phyloP scores from a whole-genome alignment of 2,888 invertebrate genomes.

The Melipona beecheii region DNA sequence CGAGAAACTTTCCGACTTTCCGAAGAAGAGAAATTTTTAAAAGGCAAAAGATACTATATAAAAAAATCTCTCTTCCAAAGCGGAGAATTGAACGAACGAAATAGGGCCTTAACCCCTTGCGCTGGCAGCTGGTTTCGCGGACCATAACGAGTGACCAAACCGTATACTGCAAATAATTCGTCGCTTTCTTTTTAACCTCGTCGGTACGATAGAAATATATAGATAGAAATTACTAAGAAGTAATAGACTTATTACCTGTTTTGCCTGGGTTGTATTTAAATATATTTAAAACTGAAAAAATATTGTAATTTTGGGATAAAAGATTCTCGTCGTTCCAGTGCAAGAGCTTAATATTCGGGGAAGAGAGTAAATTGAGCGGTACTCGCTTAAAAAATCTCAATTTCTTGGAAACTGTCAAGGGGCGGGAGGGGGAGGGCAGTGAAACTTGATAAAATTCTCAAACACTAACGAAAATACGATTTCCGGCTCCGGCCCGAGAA shows the following conservation, averaged over 20 bases:
- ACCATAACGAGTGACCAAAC: too few relatives aligned
- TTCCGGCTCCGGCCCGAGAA: background rate
- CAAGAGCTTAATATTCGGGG: constrained; percentile 7
- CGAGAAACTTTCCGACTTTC: background rate
- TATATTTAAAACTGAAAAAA: too few relatives aligned
- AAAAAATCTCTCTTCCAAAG: background rate
- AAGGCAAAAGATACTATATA: background rate
- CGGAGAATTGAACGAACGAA: background rate
- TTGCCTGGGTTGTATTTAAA: too few relatives aligned
- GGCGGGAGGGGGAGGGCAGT: too few relatives aligned
- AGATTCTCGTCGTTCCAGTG: too few relatives aligned
- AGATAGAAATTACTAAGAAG: too few relatives aligned
- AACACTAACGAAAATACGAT: constrained; percentile 16
- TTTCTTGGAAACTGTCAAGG: constrained; percentile 6
- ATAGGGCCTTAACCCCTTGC: background rate
- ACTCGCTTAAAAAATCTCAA: constrained; percentile 25
- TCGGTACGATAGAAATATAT: too few relatives aligned
- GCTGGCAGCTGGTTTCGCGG: too few relatives aligned
- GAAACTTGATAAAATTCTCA: constrained; percentile 47
- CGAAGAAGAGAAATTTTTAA: background rate
- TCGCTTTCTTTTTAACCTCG: too few relatives aligned
- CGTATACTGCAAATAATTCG: too few relatives aligned
- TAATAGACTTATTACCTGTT: too few relatives aligned
- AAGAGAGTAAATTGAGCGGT: constrained; percentile 34
- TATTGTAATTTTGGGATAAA: too few relatives aligned